Evolutionary conservation across 2,797 vertebrate species (phyloP).

Genomic region (Furcifer pardalis): DNA sequence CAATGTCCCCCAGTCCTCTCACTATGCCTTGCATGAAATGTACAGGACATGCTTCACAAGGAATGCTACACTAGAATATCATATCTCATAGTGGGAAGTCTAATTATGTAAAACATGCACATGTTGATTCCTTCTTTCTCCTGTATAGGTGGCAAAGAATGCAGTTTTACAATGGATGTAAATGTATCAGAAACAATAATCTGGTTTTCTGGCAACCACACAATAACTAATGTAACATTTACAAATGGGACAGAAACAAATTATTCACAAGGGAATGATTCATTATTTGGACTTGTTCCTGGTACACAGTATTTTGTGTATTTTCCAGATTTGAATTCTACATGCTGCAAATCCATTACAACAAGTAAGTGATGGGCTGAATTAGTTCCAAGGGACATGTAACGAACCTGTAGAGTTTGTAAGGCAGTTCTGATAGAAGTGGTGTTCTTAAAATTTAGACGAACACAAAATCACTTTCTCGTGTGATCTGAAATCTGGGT

Average conservation of each 20-base stretch:
- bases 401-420: neutral
- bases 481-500: neutral
- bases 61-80: neutral
- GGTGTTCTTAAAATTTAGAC: neutral
- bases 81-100: neutral
- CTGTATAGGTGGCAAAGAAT: slow-evolving; percentile 51
- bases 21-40: neutral
- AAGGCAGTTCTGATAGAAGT: neutral
- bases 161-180: neutral
- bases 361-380: slow-evolving; percentile 19
- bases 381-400: neutral
- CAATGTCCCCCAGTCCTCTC: neutral
- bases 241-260: neutral
- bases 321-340: neutral
- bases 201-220: slow-evolving; percentile 1
- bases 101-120: accelerated
- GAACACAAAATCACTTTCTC: neutral
- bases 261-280: accelerated
- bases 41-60: neutral
- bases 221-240: neutral
- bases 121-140: neutral
- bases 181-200: slow-evolving; percentile 17
- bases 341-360: slow-evolving; percentile 2
- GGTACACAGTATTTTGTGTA: neutral
- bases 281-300: neutral